Percentiles rank a stretch among this genome's conserved stretches.
Conservation (phyloP, 2,113 vertebrate genomes). For the Rhinoderma darwinii region DNA sequence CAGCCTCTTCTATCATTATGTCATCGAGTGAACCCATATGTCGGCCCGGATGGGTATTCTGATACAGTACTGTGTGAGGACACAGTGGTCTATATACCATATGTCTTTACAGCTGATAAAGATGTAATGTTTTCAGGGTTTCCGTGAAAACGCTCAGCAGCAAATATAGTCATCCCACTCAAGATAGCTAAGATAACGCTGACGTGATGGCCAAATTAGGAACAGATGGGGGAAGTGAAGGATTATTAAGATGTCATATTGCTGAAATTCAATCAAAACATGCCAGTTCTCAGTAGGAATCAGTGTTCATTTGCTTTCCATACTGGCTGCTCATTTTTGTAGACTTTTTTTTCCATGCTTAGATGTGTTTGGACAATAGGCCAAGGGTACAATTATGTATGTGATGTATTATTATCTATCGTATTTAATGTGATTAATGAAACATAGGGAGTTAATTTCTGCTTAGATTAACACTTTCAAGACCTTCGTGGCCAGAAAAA, state of each 20-base stretch:
- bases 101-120: conserved; percentile 15
- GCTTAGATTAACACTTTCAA: neutral
- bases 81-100: conserved; percentile 10
- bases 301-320: conserved; percentile 13
- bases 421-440: neutral
- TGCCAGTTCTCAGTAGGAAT: conserved; percentile 31
- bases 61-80: neutral
- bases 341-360: neutral
- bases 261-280: conserved; percentile 21
- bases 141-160: neutral
- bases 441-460: neutral
- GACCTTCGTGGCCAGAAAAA: too few relatives aligned
- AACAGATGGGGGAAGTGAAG: conserved; percentile 44
- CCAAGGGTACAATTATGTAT: conserved; percentile 82
- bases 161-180: conserved; percentile 17
- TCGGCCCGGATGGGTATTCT: neutral
- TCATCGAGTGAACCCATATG: conserved; percentile 10
- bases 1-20: too few relatives aligned
- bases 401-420: conserved; percentile 56
- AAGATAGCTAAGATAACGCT: conserved; percentile 11
- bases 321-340: neutral
- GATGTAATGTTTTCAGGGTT: conserved; percentile 37
- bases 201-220: conserved; percentile 20
- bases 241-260: conserved; percentile 45
- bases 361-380: conserved; percentile 57